Percentiles rank a stretch among this genome's conserved stretches.
Conservation (phyloP, 2,113 vertebrate species). For the Catagonus wagneri region DNA sequence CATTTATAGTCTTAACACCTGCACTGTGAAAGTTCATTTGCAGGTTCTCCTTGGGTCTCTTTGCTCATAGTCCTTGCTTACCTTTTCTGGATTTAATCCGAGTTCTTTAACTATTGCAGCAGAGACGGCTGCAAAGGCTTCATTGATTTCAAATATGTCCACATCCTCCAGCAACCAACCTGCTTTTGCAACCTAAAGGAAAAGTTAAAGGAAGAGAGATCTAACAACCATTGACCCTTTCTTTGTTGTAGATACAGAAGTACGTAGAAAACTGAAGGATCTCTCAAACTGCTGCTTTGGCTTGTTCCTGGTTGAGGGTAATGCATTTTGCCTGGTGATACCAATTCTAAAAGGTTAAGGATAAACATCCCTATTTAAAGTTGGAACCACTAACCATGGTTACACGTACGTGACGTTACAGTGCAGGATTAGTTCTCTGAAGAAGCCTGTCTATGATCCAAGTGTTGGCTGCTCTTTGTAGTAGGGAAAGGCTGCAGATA, state of each 20-base stretch:
- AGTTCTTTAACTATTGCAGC: constrained; percentile 93
- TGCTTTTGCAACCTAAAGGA: constrained; percentile 93
- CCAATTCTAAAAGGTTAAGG: background rate
- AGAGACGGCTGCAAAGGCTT: constrained; percentile 94
- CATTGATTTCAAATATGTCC: constrained; percentile 97
- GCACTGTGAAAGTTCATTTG: background rate
- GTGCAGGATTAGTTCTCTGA: background rate
- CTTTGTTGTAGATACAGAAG: background rate
- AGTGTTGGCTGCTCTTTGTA: background rate
- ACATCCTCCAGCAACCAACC: constrained; percentile 94
- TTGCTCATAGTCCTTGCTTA: constrained; percentile 68
- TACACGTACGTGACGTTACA: accelerated
- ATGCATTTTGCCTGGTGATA: background rate
- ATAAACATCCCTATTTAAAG: background rate
- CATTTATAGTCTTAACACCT: background rate
- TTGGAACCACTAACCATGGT: background rate
- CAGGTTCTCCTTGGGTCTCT: accelerated
- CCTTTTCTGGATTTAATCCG: constrained; percentile 94
- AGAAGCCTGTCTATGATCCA: background rate
- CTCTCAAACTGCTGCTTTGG: background rate
- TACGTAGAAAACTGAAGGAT: background rate
- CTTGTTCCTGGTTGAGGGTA: background rate
- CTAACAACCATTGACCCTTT: background rate
- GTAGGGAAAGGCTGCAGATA: accelerated
- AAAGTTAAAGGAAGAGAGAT: background rate